A percentile compares a stretch with the other conserved stretches of the same genome.
These are phyloP conservation scores for Melanerpes aurifrons DNA, from an alignment of 2,113 vertebrate genomes.

Conservation along the genomic window DNA sequence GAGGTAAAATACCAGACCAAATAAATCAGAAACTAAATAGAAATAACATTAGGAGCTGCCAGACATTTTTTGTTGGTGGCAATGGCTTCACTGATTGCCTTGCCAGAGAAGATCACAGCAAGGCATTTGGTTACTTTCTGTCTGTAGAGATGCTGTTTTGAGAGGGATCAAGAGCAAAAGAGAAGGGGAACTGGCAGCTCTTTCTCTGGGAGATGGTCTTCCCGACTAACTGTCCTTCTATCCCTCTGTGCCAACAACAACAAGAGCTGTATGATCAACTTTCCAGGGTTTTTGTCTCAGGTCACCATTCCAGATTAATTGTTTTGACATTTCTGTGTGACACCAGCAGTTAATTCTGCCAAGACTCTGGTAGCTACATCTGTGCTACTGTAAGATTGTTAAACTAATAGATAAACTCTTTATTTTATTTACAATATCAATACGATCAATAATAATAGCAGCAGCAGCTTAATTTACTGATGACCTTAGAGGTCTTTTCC, in stretches of 20 bases:
- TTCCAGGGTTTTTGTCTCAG: not conserved
- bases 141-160: not conserved
- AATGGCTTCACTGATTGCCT: not conserved
- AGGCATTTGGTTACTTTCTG: not conserved
- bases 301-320: constrained; percentile 15
- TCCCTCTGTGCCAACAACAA: constrained; percentile 24
- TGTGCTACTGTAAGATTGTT: not conserved
- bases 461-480: not conserved
- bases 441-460: not conserved
- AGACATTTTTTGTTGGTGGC: not conserved
- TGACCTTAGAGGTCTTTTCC: too few relatives aligned
- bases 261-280: not conserved
- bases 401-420: not conserved
- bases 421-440: not conserved
- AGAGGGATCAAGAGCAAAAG: not conserved
- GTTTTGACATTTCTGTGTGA: constrained; percentile 54
- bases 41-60: not conserved
- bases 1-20: not conserved
- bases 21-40: not conserved
- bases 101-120: not conserved
- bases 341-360: constrained; percentile 47
- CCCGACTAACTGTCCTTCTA: not conserved
- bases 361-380: not conserved
- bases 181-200: constrained; percentile 14
- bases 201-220: not conserved